phyloP scores from a whole-genome alignment of 2,797 vertebrate species.

The Enoplosus armatus region DNA sequence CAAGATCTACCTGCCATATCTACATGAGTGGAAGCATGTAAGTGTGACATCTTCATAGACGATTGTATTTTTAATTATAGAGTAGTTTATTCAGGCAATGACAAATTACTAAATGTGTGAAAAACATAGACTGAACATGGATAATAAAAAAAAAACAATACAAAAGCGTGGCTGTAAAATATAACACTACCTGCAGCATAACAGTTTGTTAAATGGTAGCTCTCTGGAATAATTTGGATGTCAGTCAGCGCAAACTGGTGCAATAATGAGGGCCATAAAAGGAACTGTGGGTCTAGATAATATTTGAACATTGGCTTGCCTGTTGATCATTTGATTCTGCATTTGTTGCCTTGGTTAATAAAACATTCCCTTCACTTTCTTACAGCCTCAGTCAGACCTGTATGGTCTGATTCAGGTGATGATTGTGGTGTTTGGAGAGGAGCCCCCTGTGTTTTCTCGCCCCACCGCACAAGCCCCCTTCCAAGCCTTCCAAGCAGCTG shows the following conservation, averaged over 20 bases:
- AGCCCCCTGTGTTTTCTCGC: conserved; percentile 97
- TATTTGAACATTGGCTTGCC: not conserved
- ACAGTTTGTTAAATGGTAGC: not conserved
- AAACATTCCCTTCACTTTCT: conserved; percentile 17
- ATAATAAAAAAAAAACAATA: not conserved
- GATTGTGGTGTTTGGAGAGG: conserved; percentile 98
- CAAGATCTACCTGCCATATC: conserved; percentile 98
- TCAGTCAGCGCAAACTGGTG: not conserved
- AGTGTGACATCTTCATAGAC: conserved; percentile 67
- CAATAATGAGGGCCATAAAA: not conserved
- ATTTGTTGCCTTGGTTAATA: conserved; percentile 3
- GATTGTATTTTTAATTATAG: not conserved
- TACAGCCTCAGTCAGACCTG: conserved; percentile 95
- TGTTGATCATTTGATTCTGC: not conserved
- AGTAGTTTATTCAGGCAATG: not conserved
- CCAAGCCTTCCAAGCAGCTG: conserved; percentile 93
- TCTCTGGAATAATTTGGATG: not conserved
- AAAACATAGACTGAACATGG: not conserved
- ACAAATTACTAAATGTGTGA: not conserved
- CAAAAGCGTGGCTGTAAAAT: not conserved
- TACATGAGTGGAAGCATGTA: conserved; percentile 99
- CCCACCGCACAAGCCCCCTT: conserved; percentile 90
- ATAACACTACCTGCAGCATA: not conserved
- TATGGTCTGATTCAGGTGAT: conserved; percentile 98
- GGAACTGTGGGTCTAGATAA: not conserved